Conservation (phyloP, 2,113 vertebrate genomes). For the Microtus montanus region DNA sequence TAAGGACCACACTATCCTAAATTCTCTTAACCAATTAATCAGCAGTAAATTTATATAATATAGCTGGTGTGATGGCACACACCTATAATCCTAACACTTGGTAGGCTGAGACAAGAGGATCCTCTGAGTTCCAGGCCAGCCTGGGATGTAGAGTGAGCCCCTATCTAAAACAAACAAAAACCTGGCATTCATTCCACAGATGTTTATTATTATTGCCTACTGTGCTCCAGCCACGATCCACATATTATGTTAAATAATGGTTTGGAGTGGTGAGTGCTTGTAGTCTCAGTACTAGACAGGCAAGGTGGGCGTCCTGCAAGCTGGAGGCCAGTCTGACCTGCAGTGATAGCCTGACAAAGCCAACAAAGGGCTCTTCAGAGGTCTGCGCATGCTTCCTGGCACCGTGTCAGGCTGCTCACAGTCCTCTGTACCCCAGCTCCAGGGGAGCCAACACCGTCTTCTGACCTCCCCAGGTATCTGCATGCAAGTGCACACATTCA, state of each 20-base stretch:
- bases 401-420: neutral
- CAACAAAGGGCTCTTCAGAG: neutral
- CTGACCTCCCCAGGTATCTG: neutral
- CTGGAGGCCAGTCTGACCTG: neutral
- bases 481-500: neutral
- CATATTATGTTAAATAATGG: too few relatives aligned
- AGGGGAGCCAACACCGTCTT: neutral
- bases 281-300: too few relatives aligned
- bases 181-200: neutral
- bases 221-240: neutral
- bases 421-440: neutral
- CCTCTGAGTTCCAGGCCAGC: neutral
- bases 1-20: neutral
- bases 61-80: neutral
- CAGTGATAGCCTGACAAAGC: neutral
- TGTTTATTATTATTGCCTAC: neutral
- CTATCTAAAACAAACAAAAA: neutral
- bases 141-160: neutral
- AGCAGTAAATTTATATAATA: neutral
- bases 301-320: neutral
- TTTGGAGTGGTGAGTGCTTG: neutral
- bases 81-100: neutral
- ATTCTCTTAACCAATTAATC: neutral
- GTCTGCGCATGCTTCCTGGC: neutral
- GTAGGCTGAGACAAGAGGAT: neutral